Base-by-base conservation (phyloP, 92 coral and sea anemone genomes). In the Siderastrea radians region DNA sequence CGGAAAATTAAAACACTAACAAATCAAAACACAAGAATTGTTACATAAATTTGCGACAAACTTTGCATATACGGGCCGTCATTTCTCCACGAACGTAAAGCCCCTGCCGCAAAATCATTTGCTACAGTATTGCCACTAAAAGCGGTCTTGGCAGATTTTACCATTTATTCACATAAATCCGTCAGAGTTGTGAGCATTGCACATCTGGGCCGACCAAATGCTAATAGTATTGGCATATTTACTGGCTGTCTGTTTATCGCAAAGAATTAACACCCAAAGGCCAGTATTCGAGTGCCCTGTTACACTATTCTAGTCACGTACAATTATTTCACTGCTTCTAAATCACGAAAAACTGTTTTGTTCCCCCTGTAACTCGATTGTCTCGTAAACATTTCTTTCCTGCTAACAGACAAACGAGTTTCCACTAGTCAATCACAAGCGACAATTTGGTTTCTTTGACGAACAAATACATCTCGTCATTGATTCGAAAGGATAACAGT, bases 251-350 rank as follows among this genome's bases (percentile, higher is more conserved):
- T 19, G 61, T n/a, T 74, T 19, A 51, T 7, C 14, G 78, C 60
- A 4, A 19, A 19, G 9, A 11, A 15, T 6, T n/a, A 17, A 19
- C 38, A 4, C 63, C 17, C 11, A 52, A 8, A 53, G 43, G 48
- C 16, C 51, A 49, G 78, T 74, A 74, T 52, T 19, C 46, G 7
- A 74, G 57, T n/a, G 78, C 57, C 9, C 46, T 55, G 61, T 55
- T 26, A 1, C 7, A 5, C 10, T 38, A 74, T 74, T 74, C 78
- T 17, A 26, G 62, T 74, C 78, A 74, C 78, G 78, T 74, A 74
- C 62, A 67, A 67, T 67, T 38, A 43, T 45, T 67, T 0, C 15
- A 8, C 49, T 67, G 48, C 12, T 3, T 26, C 49, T 7, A 67
- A 26, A 38, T 38, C 48, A 67, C 15, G 47, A 44, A 67, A 38